phyloP scores from a whole-genome alignment of 1,140 invertebrate genomes.

The Whitmania pigra region DNA sequence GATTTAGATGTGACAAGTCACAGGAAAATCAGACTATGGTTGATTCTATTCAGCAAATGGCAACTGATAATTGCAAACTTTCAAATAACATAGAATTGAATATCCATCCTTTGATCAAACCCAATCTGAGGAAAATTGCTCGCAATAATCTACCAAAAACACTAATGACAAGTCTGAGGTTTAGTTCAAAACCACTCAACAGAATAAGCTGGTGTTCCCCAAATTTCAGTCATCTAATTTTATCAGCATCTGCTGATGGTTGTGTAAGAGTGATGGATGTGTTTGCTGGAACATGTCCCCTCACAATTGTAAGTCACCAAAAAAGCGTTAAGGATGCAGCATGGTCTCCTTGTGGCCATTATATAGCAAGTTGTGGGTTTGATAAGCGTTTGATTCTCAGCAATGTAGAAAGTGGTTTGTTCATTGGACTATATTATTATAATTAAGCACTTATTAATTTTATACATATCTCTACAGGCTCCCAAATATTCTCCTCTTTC shows the following conservation, averaged over 20 bases:
- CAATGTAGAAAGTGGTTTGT: constrained; percentile 36
- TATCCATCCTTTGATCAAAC: constrained; percentile 2
- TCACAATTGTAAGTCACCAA: constrained; percentile 27
- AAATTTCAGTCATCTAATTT: constrained; percentile 40
- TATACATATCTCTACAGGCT: constrained; percentile 6
- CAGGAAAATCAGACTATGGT: neutral
- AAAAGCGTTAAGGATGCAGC: constrained; percentile 35
- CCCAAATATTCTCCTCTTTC: neutral
- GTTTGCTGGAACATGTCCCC: constrained; percentile 32
- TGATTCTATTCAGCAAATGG: neutral
- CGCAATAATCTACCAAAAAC: constrained; percentile 25
- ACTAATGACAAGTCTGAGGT: constrained; percentile 24
- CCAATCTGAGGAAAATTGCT: constrained; percentile 1
- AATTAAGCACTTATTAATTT: neutral
- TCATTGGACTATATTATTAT: neutral
- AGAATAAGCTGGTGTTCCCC: constrained; percentile 33
- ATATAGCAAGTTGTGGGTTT: constrained; percentile 34
- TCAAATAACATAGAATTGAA: neutral
- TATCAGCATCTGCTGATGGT: constrained; percentile 36
- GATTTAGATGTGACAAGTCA: neutral
- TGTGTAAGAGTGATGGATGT: constrained; percentile 37
- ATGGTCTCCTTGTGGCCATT: constrained; percentile 32
- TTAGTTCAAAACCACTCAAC: constrained; percentile 30
- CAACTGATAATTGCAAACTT: neutral
- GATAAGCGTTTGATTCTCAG: constrained; percentile 31